A percentile compares a stretch with the other conserved stretches of the same genome.
phyloP scores from a whole-genome alignment of 2,888 invertebrate species.

The Andrena camellia region DNA sequence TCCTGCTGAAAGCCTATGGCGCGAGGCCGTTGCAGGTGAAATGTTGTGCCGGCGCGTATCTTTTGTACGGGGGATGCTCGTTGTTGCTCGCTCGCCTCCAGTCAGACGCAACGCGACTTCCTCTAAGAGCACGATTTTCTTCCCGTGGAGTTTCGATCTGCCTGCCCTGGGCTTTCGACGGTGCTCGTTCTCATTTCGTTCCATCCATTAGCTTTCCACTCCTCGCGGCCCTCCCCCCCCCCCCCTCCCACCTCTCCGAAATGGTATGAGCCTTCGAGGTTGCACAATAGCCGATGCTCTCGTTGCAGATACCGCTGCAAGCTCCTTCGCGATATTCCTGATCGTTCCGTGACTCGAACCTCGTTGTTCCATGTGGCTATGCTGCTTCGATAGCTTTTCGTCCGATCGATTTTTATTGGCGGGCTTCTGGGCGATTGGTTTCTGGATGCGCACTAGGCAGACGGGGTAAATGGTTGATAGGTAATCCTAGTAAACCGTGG shows the following conservation, averaged over 20 bases:
- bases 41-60: slow-evolving; percentile 34
- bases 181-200: slow-evolving; percentile 52
- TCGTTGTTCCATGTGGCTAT: slow-evolving; percentile 23
- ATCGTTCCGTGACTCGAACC: slow-evolving; percentile 14
- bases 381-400: slow-evolving; percentile 7
- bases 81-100: slow-evolving; percentile 28
- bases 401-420: not conserved
- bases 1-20: slow-evolving; percentile 52
- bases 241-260: not conserved
- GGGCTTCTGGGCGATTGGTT: not conserved
- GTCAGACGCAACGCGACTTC: slow-evolving; percentile 36
- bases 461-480: not conserved
- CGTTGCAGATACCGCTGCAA: slow-evolving; percentile 20
- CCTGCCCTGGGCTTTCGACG: slow-evolving; percentile 11
- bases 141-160: slow-evolving; percentile 45
- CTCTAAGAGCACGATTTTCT: slow-evolving; percentile 41
- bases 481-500: not conserved
- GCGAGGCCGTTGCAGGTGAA: slow-evolving; percentile 53
- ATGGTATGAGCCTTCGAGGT: slow-evolving; percentile 34
- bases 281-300: slow-evolving; percentile 43
- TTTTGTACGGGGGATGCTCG: slow-evolving; percentile 44
- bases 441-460: not conserved
- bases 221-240: not conserved
- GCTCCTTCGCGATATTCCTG: slow-evolving; percentile 11
- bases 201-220: slow-evolving; percentile 55